Evolutionary conservation across 2,888 invertebrate genomes (phyloP).

Genomic region (Coenonympha arcania): DNA sequence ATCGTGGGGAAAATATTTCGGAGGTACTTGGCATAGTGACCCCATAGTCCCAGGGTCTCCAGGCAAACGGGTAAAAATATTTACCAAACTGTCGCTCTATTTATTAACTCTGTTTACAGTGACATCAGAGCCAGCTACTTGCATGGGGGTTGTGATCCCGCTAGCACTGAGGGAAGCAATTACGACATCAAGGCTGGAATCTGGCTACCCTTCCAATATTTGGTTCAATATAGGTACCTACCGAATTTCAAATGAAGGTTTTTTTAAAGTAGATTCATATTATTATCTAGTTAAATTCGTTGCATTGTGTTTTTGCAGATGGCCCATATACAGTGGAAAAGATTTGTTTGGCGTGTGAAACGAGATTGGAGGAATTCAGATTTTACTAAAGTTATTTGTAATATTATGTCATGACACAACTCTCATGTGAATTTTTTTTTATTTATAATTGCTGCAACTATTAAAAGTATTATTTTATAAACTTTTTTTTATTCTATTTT

Average conservation of each 20-base stretch:
- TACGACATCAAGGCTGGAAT: conserved; percentile 75
- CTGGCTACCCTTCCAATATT: conserved; percentile 62
- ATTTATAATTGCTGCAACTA: too few relatives aligned
- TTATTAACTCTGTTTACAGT: too few relatives aligned
- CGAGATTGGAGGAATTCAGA: conserved; percentile 33
- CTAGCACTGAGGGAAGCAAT: conserved; percentile 78
- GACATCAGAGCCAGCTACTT: conserved; percentile 70
- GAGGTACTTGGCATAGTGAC: too few relatives aligned
- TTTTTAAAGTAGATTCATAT: neutral
- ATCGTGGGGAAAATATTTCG: too few relatives aligned
- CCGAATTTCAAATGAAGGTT: neutral
- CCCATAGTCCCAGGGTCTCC: too few relatives aligned
- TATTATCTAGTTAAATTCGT: neutral
- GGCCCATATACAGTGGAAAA: conserved; percentile 61
- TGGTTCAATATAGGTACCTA: conserved; percentile 78
- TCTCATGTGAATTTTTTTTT: too few relatives aligned
- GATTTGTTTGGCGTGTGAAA: conserved; percentile 32
- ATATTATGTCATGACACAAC: too few relatives aligned
- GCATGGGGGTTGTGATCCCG: conserved; percentile 61
- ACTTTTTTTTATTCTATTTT: too few relatives aligned
- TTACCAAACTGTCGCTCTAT: too few relatives aligned
- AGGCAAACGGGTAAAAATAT: too few relatives aligned
- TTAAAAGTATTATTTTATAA: too few relatives aligned
- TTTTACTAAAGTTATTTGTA: too few relatives aligned
- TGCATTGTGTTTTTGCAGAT: conserved; percentile 41